Base-by-base conservation (phyloP, 2,797 vertebrate species). In the Oceanodroma leucorhoa region DNA sequence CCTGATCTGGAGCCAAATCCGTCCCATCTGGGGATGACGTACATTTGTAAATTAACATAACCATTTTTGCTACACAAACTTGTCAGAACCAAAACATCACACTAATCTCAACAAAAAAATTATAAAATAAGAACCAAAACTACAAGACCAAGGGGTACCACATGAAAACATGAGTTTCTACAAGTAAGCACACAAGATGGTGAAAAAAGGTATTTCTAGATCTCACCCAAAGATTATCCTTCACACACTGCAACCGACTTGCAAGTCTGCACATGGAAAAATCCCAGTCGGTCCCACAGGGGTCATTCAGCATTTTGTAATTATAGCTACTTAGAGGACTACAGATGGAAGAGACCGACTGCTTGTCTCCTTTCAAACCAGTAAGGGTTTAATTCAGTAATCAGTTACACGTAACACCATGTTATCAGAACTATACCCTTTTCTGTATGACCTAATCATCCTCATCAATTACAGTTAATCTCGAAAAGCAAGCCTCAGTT, bases 121-220 rank as follows among this genome's bases (percentile, higher is more conserved):
- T 5, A 30, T 10, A 8, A 48, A 65, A 45, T 1, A 4, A 64
- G 6, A 36, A 79, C 3, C 12, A 77, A 72, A 92, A 78, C 21
- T n/a, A 11, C 14, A 58, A 40, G 8, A n/a, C 11, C 11, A 66
- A 23, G 18, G 27, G 89, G 8, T 32, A 61, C 4, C 8, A 51
- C 8, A 27, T 6, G 23, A 85, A 83, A 85, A 76, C 2, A 21
- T 5, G 0, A 5, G 62, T 54, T 87, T 82, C 57, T 30, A 1
- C 10, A 85, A 62, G 6, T 32, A 30, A 62, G 9, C 18, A 51
- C 4, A 57, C 0, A 1, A 61, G 30, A 79, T 6, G 5, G 12
- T 57, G 14, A 75, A 67, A 81, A 76, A 23, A 1, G 36, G 36
- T 18, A 70, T 30, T 80, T 76, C 50, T 43, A 72, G 50, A 78